Evolutionary conservation across 2,888 invertebrate species (phyloP), one percentile per base, ranked within the genome.

Genomic region (Limnephilus marmoratus): DNA sequence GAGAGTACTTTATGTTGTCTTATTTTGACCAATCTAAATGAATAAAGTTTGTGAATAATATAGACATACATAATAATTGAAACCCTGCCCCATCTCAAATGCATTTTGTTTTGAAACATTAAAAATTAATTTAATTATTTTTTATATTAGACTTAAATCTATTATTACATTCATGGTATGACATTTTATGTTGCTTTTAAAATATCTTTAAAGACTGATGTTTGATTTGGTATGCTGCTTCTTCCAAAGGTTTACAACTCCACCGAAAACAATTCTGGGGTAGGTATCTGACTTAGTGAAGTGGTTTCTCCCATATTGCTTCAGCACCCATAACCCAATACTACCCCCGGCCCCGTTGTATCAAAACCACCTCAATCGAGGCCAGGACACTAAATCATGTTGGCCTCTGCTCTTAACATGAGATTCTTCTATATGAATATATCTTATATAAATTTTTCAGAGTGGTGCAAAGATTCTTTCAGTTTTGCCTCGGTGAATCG

Each of bases 181-280:
- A 68, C 18, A 82, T 85, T 85, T 85, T 82, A 24, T 53, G n/a
- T 90, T 90, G 85, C 53, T 68, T 88, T 68, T 88, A 13, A 49
- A 49, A 68, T 89, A 89, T 89, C 81, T 37, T 88, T 89, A 81
- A 80, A 89, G 13, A 81, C 90, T 53, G 24, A 85, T 87, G 29
- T 90, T 90, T 89, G 82, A 92, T 94, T 94, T 92, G 92, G 92
- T 93, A 91, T 94, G 93, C 94, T 91, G 94, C 94, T 95, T 85
- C 92, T 87, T 49, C 90, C 88, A 92, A 93, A 97, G 96, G 96
- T 97, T 95, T 97, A 97, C 96, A 97, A 97, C 96, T 97, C 97
- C 94, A 97, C 97, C 96, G 97, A 97, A 95, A 96, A 96, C 95
- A 96, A 96, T 94, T 95, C 96, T 94, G 95, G 95, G 96, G 97